Evolutionary conservation across 2,888 invertebrate genomes (phyloP).

Genomic region (Chouioia cunea): DNA sequence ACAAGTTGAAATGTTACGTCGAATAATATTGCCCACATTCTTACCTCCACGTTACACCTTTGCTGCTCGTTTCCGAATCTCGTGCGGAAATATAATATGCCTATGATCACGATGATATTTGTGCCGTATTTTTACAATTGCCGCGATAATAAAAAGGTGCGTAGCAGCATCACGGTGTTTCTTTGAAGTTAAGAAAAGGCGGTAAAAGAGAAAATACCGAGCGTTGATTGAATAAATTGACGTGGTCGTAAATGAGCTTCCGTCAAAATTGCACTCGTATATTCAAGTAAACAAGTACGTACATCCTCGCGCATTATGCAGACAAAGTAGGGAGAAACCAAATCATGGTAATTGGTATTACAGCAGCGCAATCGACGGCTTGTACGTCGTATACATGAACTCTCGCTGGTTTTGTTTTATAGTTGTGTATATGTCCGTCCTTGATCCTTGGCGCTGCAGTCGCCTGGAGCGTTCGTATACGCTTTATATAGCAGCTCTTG

Average conservation of each 20-base stretch:
- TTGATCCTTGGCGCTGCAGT: conserved; percentile 67
- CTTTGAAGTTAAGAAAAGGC: too few species aligned
- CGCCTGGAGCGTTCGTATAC: conserved; percentile 55
- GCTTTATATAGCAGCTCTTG: conserved; percentile 44
- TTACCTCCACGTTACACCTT: too few species aligned
- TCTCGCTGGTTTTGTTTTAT: conserved; percentile 37
- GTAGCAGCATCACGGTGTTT: too few species aligned
- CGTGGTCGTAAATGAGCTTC: conserved; percentile 2
- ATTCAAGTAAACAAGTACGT: background rate
- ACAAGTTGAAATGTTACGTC: too few species aligned
- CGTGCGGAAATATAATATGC: too few species aligned
- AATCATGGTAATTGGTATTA: conserved; percentile 37
- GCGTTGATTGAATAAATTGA: too few species aligned
- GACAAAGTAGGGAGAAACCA: background rate
- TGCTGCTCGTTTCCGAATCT: too few species aligned
- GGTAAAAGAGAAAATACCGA: too few species aligned
- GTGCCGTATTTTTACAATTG: too few species aligned
- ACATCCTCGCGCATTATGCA: background rate
- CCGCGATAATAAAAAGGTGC: too few species aligned
- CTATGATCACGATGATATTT: too few species aligned
- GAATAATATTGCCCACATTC: too few species aligned
- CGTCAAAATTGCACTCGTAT: conserved; percentile 1
- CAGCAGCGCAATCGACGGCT: conserved; percentile 13
- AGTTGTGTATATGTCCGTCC: conserved; percentile 62
- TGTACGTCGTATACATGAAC: background rate